These are phyloP conservation scores for Eubasilissa splendida DNA, from an alignment of 2,888 invertebrate genomes.

Conservation along the genomic window DNA sequence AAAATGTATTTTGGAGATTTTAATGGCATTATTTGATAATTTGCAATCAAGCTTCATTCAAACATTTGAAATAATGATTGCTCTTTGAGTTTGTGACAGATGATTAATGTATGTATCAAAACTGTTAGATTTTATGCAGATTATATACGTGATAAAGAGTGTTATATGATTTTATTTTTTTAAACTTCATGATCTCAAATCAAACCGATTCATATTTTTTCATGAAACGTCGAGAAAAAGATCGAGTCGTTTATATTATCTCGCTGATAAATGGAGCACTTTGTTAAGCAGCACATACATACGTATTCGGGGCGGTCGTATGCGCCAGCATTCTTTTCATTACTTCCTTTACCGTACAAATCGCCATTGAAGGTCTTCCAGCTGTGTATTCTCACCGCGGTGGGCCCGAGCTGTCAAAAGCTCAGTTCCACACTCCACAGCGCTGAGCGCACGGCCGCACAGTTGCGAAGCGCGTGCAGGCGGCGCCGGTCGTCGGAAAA, in stretches of 20 bases:
- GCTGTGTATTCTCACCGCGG: conserved; percentile 18
- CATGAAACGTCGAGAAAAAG: neutral
- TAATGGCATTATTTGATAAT: no score
- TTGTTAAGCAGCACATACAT: conserved; percentile 35
- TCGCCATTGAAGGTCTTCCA: conserved; percentile 40
- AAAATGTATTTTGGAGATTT: no score
- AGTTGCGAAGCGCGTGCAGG: conserved; percentile 38
- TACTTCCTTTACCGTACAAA: conserved; percentile 35
- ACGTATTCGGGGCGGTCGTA: conserved; percentile 17
- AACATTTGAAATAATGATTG: no score
- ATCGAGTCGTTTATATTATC: conserved; percentile 28
- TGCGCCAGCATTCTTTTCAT: conserved; percentile 20
- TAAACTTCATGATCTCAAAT: no score
- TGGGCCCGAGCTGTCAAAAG: conserved; percentile 7
- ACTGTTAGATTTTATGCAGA: no score
- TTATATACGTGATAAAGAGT: no score
- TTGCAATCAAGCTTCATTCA: no score
- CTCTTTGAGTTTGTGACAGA: no score
- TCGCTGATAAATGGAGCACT: conserved; percentile 26
- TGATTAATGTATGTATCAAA: no score
- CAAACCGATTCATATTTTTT: no score
- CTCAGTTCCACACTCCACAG: neutral
- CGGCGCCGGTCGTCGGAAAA: conserved; percentile 18
- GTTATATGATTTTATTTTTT: no score
- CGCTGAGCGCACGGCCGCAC: neutral